A percentile compares a stretch with the other conserved stretches of the same genome.
These are phyloP conservation scores for Otolemur crassicaudatus DNA, from an alignment of 2,797 vertebrate genomes.

Conservation along the genomic window DNA sequence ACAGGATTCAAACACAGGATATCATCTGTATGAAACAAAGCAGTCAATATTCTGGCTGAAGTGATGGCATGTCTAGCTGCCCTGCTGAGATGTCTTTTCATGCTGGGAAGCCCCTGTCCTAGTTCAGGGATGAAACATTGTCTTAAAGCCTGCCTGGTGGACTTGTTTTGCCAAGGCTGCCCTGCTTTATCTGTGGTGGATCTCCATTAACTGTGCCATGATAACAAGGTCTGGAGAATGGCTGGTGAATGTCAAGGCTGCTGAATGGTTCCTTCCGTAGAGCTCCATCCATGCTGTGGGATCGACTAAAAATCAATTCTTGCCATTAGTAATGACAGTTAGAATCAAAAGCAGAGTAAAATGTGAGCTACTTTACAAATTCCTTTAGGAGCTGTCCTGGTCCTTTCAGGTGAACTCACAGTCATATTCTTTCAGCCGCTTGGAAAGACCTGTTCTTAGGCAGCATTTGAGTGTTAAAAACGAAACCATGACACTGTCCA, in stretches of 20 bases:
- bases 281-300: neutral
- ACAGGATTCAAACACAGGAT: neutral
- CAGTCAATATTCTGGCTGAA: neutral
- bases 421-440: neutral
- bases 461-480: neutral
- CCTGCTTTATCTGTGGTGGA: neutral
- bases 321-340: neutral
- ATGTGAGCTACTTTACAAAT: neutral
- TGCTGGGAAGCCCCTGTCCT: neutral
- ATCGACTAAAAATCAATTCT: neutral
- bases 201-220: neutral
- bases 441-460: neutral
- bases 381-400: neutral
- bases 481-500: neutral
- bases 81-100: neutral
- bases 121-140: neutral
- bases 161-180: neutral
- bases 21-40: neutral
- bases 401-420: neutral
- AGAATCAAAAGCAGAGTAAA: slow-evolving; percentile 31
- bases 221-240: neutral
- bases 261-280: neutral
- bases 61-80: neutral
- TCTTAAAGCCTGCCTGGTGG: accelerated
- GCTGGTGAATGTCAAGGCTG: too few species aligned